Evolutionary conservation across 2,797 vertebrate genomes (phyloP), one percentile per base, ranked within the genome.

Genomic region (Capromys pilorides): DNA sequence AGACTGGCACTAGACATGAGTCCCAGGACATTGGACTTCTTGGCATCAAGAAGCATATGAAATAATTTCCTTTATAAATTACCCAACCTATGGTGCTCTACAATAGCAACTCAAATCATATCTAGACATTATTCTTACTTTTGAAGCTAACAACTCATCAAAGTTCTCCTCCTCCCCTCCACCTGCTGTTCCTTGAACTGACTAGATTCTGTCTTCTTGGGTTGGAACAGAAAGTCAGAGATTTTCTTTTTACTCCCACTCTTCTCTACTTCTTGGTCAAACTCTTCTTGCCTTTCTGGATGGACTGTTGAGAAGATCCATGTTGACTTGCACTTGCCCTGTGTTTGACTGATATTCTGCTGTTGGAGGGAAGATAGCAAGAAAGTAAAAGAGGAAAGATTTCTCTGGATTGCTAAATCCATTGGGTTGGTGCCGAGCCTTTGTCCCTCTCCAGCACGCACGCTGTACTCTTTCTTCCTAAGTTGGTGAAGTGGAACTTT

Each of bases 171-270:
- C 8, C 49, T 64, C 11, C 49, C 24, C 45, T 31, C 6, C 33
- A n/a, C 33, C 28, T 71, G 5, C 3, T 66, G 4, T 6, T 10
- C 0, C 6, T 0, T 45, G 2, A 66, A 69, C 0, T 28, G 39
- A 54, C 39, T 59, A 21, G 31, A 64, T 0, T 21, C 11, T 84
- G 18, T 39, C 14, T 59, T 6, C 36, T 59, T 71, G 71, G 59
- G 4, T 36, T 86, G 5, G 59, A 69, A 71, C 49, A 75, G 10
- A 2, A 49, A 12, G 1, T 31, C 33, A 51, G 4, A 36, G 1
- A 26, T 33, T 77, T 67, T 36, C 6, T 69, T 75, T 73, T 26
- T 0, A 7, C 0, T 57, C 3, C 28, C 11, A 7, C 36, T 33
- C 0, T 9, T 89, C 13, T 16, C 7, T 1, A 79, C 5, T 36